Evolutionary conservation across 2,113 vertebrate genomes (phyloP).

Genomic region (Cyprinus carpio): DNA sequence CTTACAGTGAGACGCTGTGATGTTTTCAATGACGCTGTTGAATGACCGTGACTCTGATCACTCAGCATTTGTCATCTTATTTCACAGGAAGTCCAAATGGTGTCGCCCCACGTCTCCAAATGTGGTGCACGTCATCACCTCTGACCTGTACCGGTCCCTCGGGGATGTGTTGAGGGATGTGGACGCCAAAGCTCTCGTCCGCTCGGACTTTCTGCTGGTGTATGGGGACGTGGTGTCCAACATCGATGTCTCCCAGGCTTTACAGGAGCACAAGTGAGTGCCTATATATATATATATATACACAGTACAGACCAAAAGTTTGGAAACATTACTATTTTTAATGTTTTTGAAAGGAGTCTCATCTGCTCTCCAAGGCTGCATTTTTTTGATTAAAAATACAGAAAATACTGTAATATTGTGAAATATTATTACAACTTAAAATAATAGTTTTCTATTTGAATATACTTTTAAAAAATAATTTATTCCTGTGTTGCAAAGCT

Average conservation of each 20-base stretch:
- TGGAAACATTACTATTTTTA: too few relatives aligned
- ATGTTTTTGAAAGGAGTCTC: too few relatives aligned
- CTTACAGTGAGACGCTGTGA: slow-evolving; percentile 81
- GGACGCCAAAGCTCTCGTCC: slow-evolving; percentile 89
- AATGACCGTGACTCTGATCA: not conserved
- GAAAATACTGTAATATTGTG: too few relatives aligned
- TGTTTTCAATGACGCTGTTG: not conserved
- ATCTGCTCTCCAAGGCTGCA: too few relatives aligned
- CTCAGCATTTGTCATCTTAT: slow-evolving; percentile 15
- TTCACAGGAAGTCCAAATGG: slow-evolving; percentile 91
- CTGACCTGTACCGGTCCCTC: slow-evolving; percentile 91
- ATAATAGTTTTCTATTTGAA: too few relatives aligned
- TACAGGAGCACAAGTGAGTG: slow-evolving; percentile 90
- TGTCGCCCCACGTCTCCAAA: slow-evolving; percentile 87
- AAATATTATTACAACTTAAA: too few relatives aligned
- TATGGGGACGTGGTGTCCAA: slow-evolving; percentile 95
- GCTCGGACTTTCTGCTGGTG: slow-evolving; percentile 92
- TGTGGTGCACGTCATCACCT: slow-evolving; percentile 89
- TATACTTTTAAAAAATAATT: too few relatives aligned
- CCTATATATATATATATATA: not conserved
- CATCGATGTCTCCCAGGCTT: slow-evolving; percentile 84
- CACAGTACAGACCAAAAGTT: too few relatives aligned
- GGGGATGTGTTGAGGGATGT: slow-evolving; percentile 95
- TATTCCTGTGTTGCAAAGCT: too few relatives aligned
- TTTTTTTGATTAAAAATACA: too few relatives aligned